A percentile compares a stretch with the other conserved stretches of the same genome.
These are phyloP conservation scores for Dysidea cf. avara DNA, from an alignment of 37 sponge, comb jelly and placozoan species.

Conservation along the genomic window DNA sequence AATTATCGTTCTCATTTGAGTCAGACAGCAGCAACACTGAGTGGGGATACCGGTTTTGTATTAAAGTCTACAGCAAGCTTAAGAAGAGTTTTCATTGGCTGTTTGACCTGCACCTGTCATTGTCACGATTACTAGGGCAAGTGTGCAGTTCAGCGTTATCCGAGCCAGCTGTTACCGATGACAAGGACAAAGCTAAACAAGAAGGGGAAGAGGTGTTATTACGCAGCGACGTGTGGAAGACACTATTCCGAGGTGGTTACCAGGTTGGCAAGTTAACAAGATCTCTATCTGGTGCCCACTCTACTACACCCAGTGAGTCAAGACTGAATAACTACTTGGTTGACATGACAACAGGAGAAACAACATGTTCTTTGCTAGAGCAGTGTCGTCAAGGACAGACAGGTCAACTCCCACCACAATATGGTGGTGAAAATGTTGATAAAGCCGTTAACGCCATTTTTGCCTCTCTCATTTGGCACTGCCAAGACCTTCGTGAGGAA, in stretches of 20 bases:
- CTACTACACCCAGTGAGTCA: constrained; percentile 64
- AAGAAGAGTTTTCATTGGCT: constrained; percentile 51
- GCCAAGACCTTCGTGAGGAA: constrained; percentile 79
- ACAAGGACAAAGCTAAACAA: constrained; percentile 27
- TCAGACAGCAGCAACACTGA: constrained; percentile 72
- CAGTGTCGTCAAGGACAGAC: constrained; percentile 29
- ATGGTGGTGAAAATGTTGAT: constrained; percentile 82
- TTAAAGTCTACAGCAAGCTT: constrained; percentile 38
- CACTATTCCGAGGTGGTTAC: constrained; percentile 86
- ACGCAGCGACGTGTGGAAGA: constrained; percentile 79
- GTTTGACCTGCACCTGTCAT: constrained; percentile 69
- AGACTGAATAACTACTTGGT: constrained; percentile 33
- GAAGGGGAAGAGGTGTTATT: constrained; percentile 47
- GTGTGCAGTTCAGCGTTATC: constrained; percentile 27
- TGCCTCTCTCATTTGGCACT: constrained; percentile 94
- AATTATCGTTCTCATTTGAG: constrained; percentile 69
- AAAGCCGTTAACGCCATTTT: constrained; percentile 81
- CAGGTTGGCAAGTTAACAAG: constrained; percentile 55
- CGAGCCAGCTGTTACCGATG: background rate
- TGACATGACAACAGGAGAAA: constrained; percentile 41
- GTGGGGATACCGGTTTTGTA: constrained; percentile 89
- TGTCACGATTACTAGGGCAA: constrained; percentile 63
- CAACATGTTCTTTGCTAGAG: background rate
- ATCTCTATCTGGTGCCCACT: constrained; percentile 67
- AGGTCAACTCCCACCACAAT: constrained; percentile 34